These are phyloP conservation scores for Peucedramus taeniatus DNA, from an alignment of 2,113 vertebrate species.

Conservation along the genomic window DNA sequence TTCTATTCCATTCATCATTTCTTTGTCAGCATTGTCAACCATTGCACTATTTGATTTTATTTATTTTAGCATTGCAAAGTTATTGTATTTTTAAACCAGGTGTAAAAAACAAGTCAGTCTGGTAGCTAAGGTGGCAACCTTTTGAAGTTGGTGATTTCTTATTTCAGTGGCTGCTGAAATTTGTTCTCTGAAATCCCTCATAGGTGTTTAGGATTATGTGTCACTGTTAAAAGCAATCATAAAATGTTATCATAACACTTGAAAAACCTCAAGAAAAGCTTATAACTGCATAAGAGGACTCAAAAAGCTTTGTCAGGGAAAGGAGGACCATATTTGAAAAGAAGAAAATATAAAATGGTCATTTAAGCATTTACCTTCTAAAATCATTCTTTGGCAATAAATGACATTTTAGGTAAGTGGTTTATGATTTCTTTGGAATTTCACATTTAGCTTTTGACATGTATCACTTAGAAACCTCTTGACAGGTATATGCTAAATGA, in stretches of 20 bases:
- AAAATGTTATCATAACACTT: neutral
- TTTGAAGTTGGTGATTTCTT: neutral
- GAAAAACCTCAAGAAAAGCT: neutral
- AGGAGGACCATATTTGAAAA: neutral
- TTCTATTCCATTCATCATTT: neutral
- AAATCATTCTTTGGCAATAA: neutral
- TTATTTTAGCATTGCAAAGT: neutral
- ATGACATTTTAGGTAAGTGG: neutral
- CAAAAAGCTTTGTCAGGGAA: neutral
- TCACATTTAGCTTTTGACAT: neutral
- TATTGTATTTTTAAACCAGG: neutral
- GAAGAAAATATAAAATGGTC: neutral
- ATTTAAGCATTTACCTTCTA: neutral
- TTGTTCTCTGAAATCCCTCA: neutral
- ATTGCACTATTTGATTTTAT: neutral
- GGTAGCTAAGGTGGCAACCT: neutral
- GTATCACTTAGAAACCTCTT: neutral
- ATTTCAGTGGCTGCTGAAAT: neutral
- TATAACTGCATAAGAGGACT: neutral
- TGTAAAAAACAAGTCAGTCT: neutral
- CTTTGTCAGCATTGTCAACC: neutral
- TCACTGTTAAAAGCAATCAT: neutral
- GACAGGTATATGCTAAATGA: neutral
- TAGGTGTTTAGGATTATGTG: neutral
- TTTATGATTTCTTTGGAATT: neutral